Evolutionary conservation across 2,113 vertebrate genomes (phyloP).

Genomic region (Rhagologus leucostigma): DNA sequence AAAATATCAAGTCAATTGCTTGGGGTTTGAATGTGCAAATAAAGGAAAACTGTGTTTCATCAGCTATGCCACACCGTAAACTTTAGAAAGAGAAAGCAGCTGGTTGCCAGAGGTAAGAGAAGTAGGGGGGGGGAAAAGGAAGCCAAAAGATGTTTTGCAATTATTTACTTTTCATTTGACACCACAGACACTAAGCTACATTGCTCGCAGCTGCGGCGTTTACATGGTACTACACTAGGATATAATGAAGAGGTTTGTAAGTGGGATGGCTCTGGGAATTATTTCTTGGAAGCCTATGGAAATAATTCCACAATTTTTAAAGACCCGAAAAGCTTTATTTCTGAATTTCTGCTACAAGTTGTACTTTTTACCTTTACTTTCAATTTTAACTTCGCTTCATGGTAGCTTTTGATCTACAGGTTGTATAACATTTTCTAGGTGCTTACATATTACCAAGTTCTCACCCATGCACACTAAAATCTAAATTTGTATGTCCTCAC

Average conservation of each 20-base stretch:
- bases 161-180: neutral
- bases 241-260: neutral
- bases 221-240: neutral
- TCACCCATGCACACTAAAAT: neutral
- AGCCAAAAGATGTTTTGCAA: neutral
- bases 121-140: accelerated
- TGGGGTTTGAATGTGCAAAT: neutral
- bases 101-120: neutral
- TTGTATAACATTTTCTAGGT: neutral
- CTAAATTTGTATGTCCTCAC: neutral
- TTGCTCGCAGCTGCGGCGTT: neutral
- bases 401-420: neutral
- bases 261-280: neutral
- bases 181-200: neutral
- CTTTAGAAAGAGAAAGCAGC: neutral
- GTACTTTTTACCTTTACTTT: neutral
- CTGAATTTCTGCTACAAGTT: neutral
- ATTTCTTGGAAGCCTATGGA: neutral
- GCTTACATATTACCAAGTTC: neutral
- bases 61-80: neutral
- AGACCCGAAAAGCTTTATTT: neutral
- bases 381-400: neutral
- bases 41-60: neutral
- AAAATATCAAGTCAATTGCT: neutral
- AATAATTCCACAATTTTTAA: neutral